These are phyloP conservation scores for Craseonycteris thonglongyai DNA, from an alignment of 2,113 vertebrate genomes.

Conservation along the genomic window DNA sequence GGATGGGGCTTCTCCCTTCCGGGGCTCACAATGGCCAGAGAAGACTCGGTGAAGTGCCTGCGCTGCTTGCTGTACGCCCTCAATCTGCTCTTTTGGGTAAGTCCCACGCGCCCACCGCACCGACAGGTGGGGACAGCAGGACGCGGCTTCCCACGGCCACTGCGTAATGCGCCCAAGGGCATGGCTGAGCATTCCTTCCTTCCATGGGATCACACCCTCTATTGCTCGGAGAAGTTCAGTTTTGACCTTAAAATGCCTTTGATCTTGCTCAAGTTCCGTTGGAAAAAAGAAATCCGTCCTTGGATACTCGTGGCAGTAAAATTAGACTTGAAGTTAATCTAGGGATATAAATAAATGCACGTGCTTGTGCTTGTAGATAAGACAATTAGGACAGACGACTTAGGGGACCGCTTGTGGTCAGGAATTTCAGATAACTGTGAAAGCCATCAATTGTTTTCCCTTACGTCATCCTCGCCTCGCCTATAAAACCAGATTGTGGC, in stretches of 20 bases:
- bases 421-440: constrained; percentile 43
- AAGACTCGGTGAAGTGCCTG: constrained; percentile 97
- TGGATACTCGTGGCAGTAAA: constrained; percentile 46
- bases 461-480: background rate
- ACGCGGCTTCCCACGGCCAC: background rate
- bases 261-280: background rate
- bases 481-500: background rate
- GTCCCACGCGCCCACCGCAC: constrained; percentile 54
- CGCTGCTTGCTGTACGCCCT: constrained; percentile 93
- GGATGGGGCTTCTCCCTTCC: constrained; percentile 80
- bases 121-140: constrained; percentile 71
- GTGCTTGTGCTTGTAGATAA: constrained; percentile 45
- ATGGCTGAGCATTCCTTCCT: constrained; percentile 54
- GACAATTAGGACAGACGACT: background rate
- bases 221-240: background rate
- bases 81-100: constrained; percentile 98
- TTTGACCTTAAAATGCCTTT: constrained; percentile 59
- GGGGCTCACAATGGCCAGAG: constrained; percentile 90
- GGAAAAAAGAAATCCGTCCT: background rate
- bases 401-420: background rate
- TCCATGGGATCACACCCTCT: constrained; percentile 6
- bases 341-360: constrained; percentile 63
- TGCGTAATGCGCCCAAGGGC: constrained; percentile 31
- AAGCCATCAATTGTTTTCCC: constrained; percentile 18
- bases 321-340: constrained; percentile 48